phyloP scores from a whole-genome alignment of 2,888 invertebrate genomes.

The Eumacrocentrus americanus region DNA sequence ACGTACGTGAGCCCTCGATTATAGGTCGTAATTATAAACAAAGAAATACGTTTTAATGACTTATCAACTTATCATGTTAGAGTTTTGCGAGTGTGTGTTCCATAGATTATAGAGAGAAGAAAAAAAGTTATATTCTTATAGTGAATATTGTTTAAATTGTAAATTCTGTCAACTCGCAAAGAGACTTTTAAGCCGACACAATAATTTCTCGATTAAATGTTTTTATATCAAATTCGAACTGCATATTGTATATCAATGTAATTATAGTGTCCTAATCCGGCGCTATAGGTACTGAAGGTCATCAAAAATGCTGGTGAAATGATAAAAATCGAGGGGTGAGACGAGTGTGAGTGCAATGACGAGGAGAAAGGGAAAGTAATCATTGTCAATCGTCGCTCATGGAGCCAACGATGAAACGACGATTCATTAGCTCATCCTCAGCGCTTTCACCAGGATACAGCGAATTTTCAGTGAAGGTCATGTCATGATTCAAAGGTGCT shows the following conservation, averaged over 20 bases:
- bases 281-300: too few relatives aligned
- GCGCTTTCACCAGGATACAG: constrained; percentile 46
- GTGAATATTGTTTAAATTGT: too few relatives aligned
- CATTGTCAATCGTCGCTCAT: constrained; percentile 49
- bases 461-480: constrained; percentile 47
- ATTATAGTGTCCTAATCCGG: too few relatives aligned
- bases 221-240: too few relatives aligned
- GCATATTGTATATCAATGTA: too few relatives aligned
- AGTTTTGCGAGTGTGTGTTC: not conserved
- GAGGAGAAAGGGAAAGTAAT: constrained; percentile 18
- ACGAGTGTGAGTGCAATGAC: not conserved
- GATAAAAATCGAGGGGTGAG: not conserved
- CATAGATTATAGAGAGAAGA: not conserved
- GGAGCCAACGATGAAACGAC: constrained; percentile 50
- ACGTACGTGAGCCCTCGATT: constrained; percentile 59
- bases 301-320: not conserved
- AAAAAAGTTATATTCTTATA: too few relatives aligned
- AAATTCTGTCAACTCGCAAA: too few relatives aligned
- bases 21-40: constrained; percentile 59
- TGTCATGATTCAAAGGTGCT: constrained; percentile 43
- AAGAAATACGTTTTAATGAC: constrained; percentile 57
- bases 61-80: constrained; percentile 27
- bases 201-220: too few relatives aligned
- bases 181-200: too few relatives aligned
- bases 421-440: constrained; percentile 51